Percentiles rank a stretch among this genome's conserved stretches.
Evolutionary conservation across 2,113 vertebrate species (phyloP).

Genomic region (Chloroceryle aenea): DNA sequence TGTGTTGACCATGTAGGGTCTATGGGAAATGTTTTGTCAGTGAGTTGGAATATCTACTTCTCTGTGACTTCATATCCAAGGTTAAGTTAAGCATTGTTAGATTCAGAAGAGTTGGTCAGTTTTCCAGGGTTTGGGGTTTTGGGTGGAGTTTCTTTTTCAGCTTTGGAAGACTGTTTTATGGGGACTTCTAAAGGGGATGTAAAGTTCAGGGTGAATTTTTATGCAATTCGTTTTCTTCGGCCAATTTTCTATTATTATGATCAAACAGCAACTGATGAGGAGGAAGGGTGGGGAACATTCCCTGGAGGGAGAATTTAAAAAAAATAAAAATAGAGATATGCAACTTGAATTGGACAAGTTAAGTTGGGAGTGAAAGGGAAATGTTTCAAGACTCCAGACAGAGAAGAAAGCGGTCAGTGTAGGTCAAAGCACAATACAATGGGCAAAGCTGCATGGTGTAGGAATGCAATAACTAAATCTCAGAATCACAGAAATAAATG

Average conservation of each 20-base stretch:
- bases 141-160: neutral
- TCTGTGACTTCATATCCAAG: neutral
- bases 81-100: neutral
- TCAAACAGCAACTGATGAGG: neutral
- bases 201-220: conserved; percentile 2
- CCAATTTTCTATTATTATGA: neutral
- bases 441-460: neutral
- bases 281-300: conserved; percentile 55
- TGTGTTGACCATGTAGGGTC: neutral
- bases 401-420: neutral
- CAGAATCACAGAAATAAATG: neutral
- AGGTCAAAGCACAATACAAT: neutral
- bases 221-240: neutral
- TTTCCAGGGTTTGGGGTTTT: neutral
- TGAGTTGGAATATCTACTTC: neutral
- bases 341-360: conserved; percentile 10
- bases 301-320: neutral
- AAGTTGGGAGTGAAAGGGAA: neutral
- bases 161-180: neutral
- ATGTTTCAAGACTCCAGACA: neutral
- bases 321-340: neutral
- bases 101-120: neutral
- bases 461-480: neutral
- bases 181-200: neutral
- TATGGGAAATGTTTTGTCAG: neutral